Conservation (phyloP, 2,888 invertebrate species). For the Sisyra terminalis region DNA sequence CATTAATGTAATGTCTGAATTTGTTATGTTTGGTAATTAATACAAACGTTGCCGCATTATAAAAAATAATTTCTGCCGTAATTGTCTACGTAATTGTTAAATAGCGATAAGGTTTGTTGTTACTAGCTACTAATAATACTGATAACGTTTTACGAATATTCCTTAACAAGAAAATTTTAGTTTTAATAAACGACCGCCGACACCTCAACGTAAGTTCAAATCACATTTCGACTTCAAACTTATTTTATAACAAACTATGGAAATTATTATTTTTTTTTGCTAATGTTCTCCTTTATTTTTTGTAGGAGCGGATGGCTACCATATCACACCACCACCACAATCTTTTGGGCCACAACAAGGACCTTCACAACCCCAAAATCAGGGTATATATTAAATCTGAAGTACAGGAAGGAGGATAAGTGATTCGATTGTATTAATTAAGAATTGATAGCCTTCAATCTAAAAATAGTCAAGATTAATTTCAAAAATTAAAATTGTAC, state of each 20-base stretch:
- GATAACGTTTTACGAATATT: slow-evolving; percentile 2
- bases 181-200: slow-evolving; percentile 13
- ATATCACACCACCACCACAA: slow-evolving; percentile 16
- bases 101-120: not conserved
- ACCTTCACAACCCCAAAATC: slow-evolving; percentile 21
- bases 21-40: no score
- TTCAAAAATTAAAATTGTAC: no score
- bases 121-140: not conserved
- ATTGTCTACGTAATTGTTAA: no score
- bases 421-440: no score
- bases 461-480: no score
- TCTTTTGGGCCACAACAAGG: slow-evolving; percentile 19
- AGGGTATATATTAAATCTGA: not conserved
- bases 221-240: slow-evolving; percentile 1
- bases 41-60: no score
- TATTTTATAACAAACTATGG: slow-evolving; percentile 5
- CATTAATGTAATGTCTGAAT: no score
- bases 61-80: no score
- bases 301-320: slow-evolving; percentile 22
- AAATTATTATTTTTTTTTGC: not conserved
- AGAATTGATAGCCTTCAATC: no score
- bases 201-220: slow-evolving; percentile 17
- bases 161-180: slow-evolving; percentile 9
- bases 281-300: slow-evolving; percentile 8
- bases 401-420: no score